Conservation (phyloP, 2,888 invertebrate genomes). For the Venusia cambrica region DNA sequence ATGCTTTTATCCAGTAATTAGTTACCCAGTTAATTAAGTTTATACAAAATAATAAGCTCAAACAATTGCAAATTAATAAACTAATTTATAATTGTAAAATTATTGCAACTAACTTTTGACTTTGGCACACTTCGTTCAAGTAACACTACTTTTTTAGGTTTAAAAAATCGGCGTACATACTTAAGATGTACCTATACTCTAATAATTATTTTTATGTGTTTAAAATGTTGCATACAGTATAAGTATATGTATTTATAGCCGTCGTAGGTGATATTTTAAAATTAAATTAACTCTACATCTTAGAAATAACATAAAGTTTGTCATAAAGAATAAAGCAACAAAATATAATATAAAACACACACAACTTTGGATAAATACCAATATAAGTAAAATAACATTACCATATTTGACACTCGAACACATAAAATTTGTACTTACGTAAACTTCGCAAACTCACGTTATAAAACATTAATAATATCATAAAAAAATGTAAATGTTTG, state of each 20-base stretch:
- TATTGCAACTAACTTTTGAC: conserved; percentile 61
- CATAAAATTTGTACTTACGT: conserved; percentile 77
- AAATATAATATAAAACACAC: conserved; percentile 73
- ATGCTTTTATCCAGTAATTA: too few relatives aligned
- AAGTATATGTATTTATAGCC: conserved; percentile 57
- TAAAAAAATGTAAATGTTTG: conserved; percentile 54
- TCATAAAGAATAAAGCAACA: conserved; percentile 73
- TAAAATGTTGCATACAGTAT: conserved; percentile 10
- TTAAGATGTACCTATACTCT: too few relatives aligned
- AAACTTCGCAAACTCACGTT: conserved; percentile 62
- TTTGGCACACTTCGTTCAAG: conserved; percentile 61
- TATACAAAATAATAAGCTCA: conserved; percentile 32
- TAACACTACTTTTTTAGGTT: conserved; percentile 24
- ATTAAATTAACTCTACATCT: conserved; percentile 45
- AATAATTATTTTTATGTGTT: conserved; percentile 13
- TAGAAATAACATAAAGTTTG: conserved; percentile 60
- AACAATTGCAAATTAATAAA: conserved; percentile 26
- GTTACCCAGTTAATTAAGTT: conserved; percentile 26
- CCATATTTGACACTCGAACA: conserved; percentile 74
- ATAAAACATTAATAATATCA: conserved; percentile 52
- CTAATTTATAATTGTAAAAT: conserved; percentile 37
- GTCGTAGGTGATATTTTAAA: conserved; percentile 42
- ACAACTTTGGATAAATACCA: conserved; percentile 76
- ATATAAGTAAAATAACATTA: conserved; percentile 64
- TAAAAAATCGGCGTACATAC: conserved; percentile 13